Base-by-base conservation (phyloP, 2,113 vertebrate genomes). In the Symphodus melops region DNA sequence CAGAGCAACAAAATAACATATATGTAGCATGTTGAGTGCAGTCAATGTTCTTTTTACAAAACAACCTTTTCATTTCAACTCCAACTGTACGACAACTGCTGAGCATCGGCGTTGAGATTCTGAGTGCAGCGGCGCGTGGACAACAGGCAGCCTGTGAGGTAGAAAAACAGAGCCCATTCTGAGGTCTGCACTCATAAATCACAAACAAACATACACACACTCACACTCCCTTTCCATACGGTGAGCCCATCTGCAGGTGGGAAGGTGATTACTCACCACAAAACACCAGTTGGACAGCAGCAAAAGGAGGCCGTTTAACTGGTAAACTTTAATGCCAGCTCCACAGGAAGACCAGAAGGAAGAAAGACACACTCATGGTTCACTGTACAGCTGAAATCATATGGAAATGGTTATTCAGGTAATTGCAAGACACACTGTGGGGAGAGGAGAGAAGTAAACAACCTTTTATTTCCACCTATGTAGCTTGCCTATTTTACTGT, bases 221-320 rank as follows among this genome's bases (percentile, higher is more conserved):
- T 25, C 55, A 63, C 58, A 20, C 81, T 82, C 78, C 56, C 64
- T 67, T 71, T 87, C 86, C 64, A 76, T 80, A 77, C 72, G 5
- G 83, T 9, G 37, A 79, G 81, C 79, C 66, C 82, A 68, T 89
- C 85, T 90, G 92, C 90, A 93, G 88, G 90, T 93, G 90, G 86
- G 84, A 82, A 86, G 85, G 87, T 86, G 89, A 93, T 93, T 92
- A 93, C 82, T 89, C 90, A 89, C 87, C 86, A 84, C 79, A 86
- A 90, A 94, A 88, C 83, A 82, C 81, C 23, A 73, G 90, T 70
- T 82, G 85, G 87, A 77, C 90, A 88, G 87, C 64, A 79, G 70
- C 85, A 82, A 91, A 91, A 84, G 65, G 80, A 89, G 82, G 77
- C 33, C 84, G 33, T 93, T 94, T 93, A 93, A 86, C 87, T 77